phyloP scores from a whole-genome alignment of 1,140 invertebrate genomes.

The Drosophila jambulina region DNA sequence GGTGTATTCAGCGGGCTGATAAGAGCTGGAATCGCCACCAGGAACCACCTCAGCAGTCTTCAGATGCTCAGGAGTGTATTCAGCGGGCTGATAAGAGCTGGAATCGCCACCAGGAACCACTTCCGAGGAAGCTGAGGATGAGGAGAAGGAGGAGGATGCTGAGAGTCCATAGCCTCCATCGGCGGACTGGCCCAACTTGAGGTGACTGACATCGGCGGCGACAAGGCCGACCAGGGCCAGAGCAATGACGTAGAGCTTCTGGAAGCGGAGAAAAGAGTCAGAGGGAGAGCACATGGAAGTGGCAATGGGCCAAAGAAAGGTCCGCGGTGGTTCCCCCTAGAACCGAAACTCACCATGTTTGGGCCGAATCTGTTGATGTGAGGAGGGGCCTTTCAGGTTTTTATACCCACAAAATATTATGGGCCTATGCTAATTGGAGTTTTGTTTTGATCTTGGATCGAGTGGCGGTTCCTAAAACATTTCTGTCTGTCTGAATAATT shows the following conservation, averaged over 20 bases:
- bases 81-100: conserved; percentile 43
- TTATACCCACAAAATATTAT: conserved; percentile 65
- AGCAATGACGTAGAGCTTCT: conserved; percentile 65
- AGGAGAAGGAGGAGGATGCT: conserved; percentile 20
- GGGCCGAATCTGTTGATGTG: conserved; percentile 59
- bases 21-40: conserved; percentile 22
- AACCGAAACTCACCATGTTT: conserved; percentile 76
- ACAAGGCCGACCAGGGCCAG: conserved; percentile 57
- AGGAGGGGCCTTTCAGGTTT: conserved; percentile 61
- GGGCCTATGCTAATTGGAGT: conserved; percentile 73
- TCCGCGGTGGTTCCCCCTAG: conserved; percentile 45
- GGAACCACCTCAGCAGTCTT: conserved; percentile 1
- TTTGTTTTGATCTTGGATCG: conserved; percentile 52
- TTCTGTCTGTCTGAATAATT: conserved; percentile 27
- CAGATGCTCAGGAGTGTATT: conserved; percentile 19
- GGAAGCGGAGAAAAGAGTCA: conserved; percentile 4
- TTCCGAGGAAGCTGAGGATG: conserved; percentile 1
- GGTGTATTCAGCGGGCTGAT: conserved; percentile 26
- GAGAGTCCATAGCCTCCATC: conserved; percentile 57
- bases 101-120: conserved; percentile 43
- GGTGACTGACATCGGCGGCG: conserved; percentile 73
- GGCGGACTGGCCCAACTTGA: conserved; percentile 36
- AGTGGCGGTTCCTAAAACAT: conserved; percentile 19
- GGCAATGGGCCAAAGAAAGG: not conserved
- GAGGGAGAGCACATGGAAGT: not conserved